Percentiles rank a stretch among this genome's conserved stretches.
Conservation (phyloP, 2,797 vertebrate genomes). For the Notolepis coatsorum region DNA sequence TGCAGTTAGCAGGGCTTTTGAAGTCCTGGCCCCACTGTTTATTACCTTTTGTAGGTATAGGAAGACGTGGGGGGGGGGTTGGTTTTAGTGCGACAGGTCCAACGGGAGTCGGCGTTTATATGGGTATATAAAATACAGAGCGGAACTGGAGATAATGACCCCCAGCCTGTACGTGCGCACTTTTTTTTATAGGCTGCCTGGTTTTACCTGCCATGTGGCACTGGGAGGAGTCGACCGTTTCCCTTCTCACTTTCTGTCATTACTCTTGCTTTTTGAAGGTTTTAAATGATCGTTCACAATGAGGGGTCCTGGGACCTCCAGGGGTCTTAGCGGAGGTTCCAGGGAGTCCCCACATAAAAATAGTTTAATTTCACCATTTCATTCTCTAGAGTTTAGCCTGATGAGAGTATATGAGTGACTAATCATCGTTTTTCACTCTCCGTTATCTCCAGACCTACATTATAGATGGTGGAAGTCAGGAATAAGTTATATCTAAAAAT, state of each 20-base stretch:
- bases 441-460: too few species aligned
- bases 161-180: conserved; percentile 23
- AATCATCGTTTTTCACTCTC: too few species aligned
- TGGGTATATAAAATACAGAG: conserved; percentile 64
- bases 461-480: too few species aligned
- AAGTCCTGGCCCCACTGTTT: conserved; percentile 68
- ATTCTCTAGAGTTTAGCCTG: too few species aligned
- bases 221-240: background rate
- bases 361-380: too few species aligned
- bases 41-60: conserved; percentile 32
- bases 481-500: too few species aligned
- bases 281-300: too few species aligned
- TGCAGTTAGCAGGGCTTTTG: conserved; percentile 52
- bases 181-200: conserved; percentile 31
- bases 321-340: too few species aligned
- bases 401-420: too few species aligned
- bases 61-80: conserved; percentile 2
- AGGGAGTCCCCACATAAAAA: too few species aligned
- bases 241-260: background rate
- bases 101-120: conserved; percentile 63
- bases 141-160: conserved; percentile 55
- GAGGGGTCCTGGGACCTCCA: too few species aligned
- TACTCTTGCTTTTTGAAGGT: conserved; percentile 3
- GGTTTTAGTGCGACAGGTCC: conserved; percentile 26
- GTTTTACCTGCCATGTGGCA: conserved; percentile 50